Base-by-base conservation (phyloP, 2,797 vertebrate genomes). In the Otolemur crassicaudatus region DNA sequence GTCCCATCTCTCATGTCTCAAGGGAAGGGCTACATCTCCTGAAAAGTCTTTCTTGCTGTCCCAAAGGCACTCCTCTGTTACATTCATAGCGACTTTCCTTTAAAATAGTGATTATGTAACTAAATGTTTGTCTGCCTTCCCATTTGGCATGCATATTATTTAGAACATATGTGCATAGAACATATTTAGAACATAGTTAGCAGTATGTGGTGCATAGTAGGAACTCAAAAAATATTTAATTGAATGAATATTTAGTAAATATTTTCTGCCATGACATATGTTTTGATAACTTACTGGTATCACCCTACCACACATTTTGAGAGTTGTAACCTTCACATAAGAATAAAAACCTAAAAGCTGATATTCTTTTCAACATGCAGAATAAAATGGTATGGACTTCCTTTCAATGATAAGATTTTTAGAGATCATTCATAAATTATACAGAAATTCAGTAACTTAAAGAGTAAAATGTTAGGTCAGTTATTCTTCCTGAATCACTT, bases 391-490 rank as follows among this genome's bases (percentile, higher is more conserved):
- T 72, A 73, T 34, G 10, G 40, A 60, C 16, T 22, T 87, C 76
- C 49, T 83, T 31, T 61, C 29, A 90, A 73, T 53, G 73, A 91
- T 37, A 95, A 7, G 7, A 63, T 72, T 91, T 90, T 94, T 79
- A 85, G 31, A 87, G 7, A 53, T 20, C 12, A 95, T 76, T 92
- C 87, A 77, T 70, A 80, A 94, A 53, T 76, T 83, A 67, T 72
- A 76, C 65, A 9, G 27, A 87, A 58, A 49, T 56, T 56, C 27
- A 93, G 2, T 49, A 94, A 94, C 23, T 94, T 65, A 86, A 89
- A 77, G 3, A 16, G n/a, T 95, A 93, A 90, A 95, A 83, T 65
- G 16, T 86, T 67, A 58, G 49, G 31, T 89, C 43, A 92, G 16
- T 70, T 81, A 61, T 43, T 16, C 29, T 63, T 82, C 20, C 49